phyloP scores from a whole-genome alignment of 1,140 invertebrate species.

The Rhyacophila brunnea region DNA sequence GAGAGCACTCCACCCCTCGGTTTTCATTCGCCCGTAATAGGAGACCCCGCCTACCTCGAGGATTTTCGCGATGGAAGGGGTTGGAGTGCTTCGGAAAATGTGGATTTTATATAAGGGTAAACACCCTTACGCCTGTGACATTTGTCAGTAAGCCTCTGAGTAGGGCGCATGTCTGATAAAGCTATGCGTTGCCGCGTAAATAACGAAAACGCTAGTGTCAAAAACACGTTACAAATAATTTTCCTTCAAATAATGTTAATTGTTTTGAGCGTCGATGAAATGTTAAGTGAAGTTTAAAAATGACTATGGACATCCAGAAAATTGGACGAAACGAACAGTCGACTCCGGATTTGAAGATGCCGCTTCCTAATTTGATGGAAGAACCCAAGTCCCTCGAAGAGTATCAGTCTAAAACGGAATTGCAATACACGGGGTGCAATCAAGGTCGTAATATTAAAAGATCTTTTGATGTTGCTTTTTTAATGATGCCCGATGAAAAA shows the following conservation, averaged over 20 bases:
- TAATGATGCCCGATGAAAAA: conserved; percentile 83
- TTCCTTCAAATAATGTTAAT: neutral
- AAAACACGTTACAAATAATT: neutral
- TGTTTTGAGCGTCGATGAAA: neutral
- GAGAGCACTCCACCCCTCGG: conserved; percentile 36
- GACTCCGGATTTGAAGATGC: conserved; percentile 41
- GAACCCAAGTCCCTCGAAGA: conserved; percentile 23
- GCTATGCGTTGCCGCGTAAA: neutral
- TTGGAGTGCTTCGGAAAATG: conserved; percentile 6
- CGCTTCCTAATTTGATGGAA: conserved; percentile 14
- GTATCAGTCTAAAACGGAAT: conserved; percentile 39
- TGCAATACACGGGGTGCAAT: conserved; percentile 44
- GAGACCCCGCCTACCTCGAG: conserved; percentile 43
- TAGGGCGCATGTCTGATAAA: conserved; percentile 16
- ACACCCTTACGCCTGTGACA: conserved; percentile 16
- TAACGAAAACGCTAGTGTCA: neutral
- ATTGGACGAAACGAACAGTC: conserved; percentile 51
- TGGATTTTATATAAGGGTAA: conserved; percentile 28
- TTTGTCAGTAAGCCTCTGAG: conserved; percentile 17
- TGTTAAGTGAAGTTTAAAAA: conserved; percentile 38
- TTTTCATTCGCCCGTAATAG: conserved; percentile 42
- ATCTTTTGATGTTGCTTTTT: conserved; percentile 83
- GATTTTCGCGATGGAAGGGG: conserved; percentile 1
- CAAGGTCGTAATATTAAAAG: conserved; percentile 60
- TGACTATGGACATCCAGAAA: conserved; percentile 58